Evolutionary conservation across 2,113 vertebrate genomes (phyloP), one percentile per base, ranked within the genome.

Genomic region (Machaerirhynchus nigripectus): DNA sequence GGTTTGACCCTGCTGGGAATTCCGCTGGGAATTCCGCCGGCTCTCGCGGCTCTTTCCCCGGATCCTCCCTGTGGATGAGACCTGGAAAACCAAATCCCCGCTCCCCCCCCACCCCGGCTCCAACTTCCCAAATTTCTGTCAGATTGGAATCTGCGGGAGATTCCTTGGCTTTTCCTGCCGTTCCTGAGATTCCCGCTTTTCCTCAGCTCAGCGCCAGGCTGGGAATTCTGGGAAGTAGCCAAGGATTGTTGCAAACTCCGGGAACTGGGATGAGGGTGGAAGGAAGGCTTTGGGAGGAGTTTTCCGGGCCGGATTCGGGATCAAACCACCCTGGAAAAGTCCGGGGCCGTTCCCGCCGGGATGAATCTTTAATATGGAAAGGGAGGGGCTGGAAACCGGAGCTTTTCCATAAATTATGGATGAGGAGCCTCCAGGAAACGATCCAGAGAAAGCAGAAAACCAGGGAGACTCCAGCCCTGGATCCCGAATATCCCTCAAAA

Each of bases 11-110:
- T 2, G 0, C 12, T 8, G 7, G n/a, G 5, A 35, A 47, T 75
- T 28, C 53, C 3, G 0, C 24, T 0, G 7, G 23, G 3, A 33
- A 40, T 77, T 21, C 3, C 1, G 0, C 18, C 17, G 52, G 16
- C 27, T 30, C 52, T 53, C 16, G 10, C 14, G 6, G 16, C 52
- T 53, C 52, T 30, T 53, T 53, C 52, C 52, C 28, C 18, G 28
- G 52, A 53, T 53, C 52, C 30, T 53, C 52, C 52, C 27, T 30
- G 16, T 53, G 52, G 52, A 53, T 53, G 52, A 53, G 52, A 53
- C 52, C 52, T 18, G 50, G 50, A 52, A 52, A 52, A 28, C 14
- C 50, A 52, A 52, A 28, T 10, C 23, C 50, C 50, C 40, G 40
- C n/a, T n/a, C n/a, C n/a, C n/a, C 44, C 44, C 44, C 15, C 42